phyloP scores from a whole-genome alignment of 2,888 invertebrate species.

The Rhagonycha lutea region DNA sequence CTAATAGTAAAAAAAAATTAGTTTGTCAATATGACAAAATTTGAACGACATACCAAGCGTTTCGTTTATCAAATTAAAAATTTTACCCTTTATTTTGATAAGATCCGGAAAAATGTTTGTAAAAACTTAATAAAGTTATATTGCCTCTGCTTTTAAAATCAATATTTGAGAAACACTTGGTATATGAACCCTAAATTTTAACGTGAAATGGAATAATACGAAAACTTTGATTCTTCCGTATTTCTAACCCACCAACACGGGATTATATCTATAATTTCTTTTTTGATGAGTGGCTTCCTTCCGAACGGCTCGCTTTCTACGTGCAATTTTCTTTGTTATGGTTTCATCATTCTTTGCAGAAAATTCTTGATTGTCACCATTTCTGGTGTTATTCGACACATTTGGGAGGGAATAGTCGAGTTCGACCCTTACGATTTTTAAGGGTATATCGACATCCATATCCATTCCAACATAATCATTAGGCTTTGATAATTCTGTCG shows the following conservation, averaged over 20 bases:
- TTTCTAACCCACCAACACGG: conserved; percentile 4
- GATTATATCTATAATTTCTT: conserved; percentile 13
- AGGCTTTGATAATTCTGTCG: background rate
- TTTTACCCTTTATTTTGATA: background rate
- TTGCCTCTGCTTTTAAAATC: background rate
- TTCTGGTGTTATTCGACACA: background rate
- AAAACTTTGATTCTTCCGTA: background rate
- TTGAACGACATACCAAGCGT: background rate
- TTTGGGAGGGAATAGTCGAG: background rate
- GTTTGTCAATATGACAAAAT: background rate
- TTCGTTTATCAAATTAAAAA: background rate
- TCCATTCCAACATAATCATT: background rate
- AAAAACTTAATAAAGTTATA: background rate
- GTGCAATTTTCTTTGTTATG: background rate
- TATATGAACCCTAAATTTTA: background rate
- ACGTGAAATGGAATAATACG: background rate
- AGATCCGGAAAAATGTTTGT: background rate
- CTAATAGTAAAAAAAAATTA: background rate
- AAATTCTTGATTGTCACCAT: background rate
- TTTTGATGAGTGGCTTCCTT: background rate
- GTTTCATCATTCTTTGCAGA: background rate
- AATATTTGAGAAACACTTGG: background rate
- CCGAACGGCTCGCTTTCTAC: conserved; percentile 1
- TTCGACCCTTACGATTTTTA: background rate
- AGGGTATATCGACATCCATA: background rate